Evolutionary conservation across 1,140 invertebrate species (phyloP).

Genomic region (Sinella curviseta): DNA sequence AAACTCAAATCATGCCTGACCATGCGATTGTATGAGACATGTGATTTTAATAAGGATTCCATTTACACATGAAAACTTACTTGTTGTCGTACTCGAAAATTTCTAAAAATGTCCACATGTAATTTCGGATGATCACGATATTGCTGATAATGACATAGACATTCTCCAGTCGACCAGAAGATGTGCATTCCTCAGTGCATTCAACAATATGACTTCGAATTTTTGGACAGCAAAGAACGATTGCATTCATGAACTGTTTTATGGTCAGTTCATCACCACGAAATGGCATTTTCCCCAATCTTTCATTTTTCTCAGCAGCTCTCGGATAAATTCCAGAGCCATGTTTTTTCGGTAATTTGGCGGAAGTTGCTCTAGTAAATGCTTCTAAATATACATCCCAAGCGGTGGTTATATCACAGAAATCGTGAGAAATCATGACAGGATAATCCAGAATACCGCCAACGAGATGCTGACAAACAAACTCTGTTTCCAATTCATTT

Average conservation of each 20-base stretch:
- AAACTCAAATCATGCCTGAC: too few relatives aligned
- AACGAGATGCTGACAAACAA: slow-evolving; percentile 43
- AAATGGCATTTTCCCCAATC: slow-evolving; percentile 48
- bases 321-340: slow-evolving; percentile 37
- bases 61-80: slow-evolving; percentile 35
- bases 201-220: slow-evolving; percentile 45
- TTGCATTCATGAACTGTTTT: slow-evolving; percentile 47
- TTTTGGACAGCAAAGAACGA: slow-evolving; percentile 41
- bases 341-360: slow-evolving; percentile 37
- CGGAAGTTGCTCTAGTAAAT: slow-evolving; percentile 40
- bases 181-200: slow-evolving; percentile 43
- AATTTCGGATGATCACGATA: slow-evolving; percentile 47
- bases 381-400: slow-evolving; percentile 46
- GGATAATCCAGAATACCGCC: slow-evolving; percentile 48
- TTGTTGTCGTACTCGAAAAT: slow-evolving; percentile 44
- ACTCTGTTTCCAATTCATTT: slow-evolving; percentile 47
- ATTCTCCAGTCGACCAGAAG: slow-evolving; percentile 46
- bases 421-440: slow-evolving; percentile 47
- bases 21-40: too few relatives aligned
- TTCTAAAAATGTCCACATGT: slow-evolving; percentile 47
- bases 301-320: slow-evolving; percentile 37
- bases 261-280: slow-evolving; percentile 45
- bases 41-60: not conserved
- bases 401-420: slow-evolving; percentile 48
- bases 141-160: slow-evolving; percentile 49